Conservation (phyloP, 2,797 vertebrate species). For the Poecilia gillii region DNA sequence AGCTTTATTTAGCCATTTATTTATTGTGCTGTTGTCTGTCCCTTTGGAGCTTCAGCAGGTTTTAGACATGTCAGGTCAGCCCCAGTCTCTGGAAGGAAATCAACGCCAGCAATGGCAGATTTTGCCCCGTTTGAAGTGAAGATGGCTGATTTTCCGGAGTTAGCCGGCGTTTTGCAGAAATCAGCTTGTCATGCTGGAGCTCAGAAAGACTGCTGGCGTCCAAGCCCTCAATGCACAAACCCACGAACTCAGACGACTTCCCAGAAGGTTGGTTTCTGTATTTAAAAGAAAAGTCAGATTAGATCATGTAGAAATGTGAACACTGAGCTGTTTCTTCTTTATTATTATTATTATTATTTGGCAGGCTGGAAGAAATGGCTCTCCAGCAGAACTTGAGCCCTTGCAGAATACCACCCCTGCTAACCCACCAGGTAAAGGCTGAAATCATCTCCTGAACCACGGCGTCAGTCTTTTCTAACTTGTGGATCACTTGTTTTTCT, state of each 20-base stretch:
- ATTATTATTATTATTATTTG: background rate
- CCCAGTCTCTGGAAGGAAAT: slow-evolving; percentile 41
- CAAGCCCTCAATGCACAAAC: slow-evolving; percentile 13
- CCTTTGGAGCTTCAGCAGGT: slow-evolving; percentile 44
- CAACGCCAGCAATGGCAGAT: slow-evolving; percentile 52
- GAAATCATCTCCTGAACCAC: background rate
- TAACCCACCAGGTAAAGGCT: slow-evolving; percentile 65
- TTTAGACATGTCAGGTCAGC: slow-evolving; percentile 54
- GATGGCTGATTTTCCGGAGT: slow-evolving; percentile 85
- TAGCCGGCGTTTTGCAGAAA: slow-evolving; percentile 57
- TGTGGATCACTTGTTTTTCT: background rate
- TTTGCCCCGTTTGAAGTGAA: slow-evolving; percentile 80
- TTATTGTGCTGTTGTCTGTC: background rate
- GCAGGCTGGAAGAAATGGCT: slow-evolving; percentile 54
- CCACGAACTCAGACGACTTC: slow-evolving; percentile 21
- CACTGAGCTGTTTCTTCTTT: background rate
- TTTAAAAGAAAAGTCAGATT: background rate
- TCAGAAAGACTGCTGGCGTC: slow-evolving; percentile 61
- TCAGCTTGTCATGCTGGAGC: slow-evolving; percentile 18
- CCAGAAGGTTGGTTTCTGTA: slow-evolving; percentile 50
- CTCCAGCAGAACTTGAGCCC: slow-evolving; percentile 31
- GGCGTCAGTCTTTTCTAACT: background rate
- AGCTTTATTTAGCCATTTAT: background rate
- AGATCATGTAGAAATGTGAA: background rate
- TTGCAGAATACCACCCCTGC: slow-evolving; percentile 10